A percentile compares a stretch with the other conserved stretches of the same genome.
phyloP scores from a whole-genome alignment of 2,113 vertebrate species.

The Lontra canadensis region DNA sequence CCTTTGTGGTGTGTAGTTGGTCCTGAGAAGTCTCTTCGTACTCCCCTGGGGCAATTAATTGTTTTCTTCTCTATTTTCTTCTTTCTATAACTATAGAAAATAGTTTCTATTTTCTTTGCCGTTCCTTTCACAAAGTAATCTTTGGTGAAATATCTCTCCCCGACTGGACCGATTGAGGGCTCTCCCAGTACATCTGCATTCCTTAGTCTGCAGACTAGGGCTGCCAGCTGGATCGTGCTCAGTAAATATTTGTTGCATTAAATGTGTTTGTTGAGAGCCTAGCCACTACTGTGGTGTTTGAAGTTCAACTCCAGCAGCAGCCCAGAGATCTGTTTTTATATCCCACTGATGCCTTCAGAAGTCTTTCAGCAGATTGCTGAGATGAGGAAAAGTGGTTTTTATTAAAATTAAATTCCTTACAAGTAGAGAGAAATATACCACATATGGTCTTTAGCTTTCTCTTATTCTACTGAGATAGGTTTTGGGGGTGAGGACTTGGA shows the following conservation, averaged over 20 bases:
- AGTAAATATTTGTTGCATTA: not conserved
- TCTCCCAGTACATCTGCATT: not conserved
- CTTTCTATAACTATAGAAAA: too few species aligned
- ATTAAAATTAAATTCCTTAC: not conserved
- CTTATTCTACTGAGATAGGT: not conserved
- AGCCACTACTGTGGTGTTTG: not conserved
- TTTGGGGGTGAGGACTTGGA: not conserved
- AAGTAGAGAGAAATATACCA: slow-evolving; percentile 8
- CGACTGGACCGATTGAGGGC: too few species aligned
- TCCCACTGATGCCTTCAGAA: not conserved
- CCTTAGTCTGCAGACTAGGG: not conserved
- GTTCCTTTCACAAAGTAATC: not conserved
- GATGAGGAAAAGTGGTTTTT: not conserved
- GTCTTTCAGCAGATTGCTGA: slow-evolving; percentile 21
- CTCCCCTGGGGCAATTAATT: not conserved
- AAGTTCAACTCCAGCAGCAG: not conserved
- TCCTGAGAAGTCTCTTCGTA: not conserved
- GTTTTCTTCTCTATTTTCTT: not conserved
- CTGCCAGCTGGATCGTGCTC: not conserved
- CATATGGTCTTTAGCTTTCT: not conserved
- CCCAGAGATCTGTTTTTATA: not conserved
- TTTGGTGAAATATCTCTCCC: not conserved
- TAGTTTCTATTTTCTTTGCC: not conserved
- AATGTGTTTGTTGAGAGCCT: not conserved
- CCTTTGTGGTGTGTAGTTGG: not conserved